Evolutionary conservation across 1,140 invertebrate genomes (phyloP).

Genomic region (Melitaea cinxia): DNA sequence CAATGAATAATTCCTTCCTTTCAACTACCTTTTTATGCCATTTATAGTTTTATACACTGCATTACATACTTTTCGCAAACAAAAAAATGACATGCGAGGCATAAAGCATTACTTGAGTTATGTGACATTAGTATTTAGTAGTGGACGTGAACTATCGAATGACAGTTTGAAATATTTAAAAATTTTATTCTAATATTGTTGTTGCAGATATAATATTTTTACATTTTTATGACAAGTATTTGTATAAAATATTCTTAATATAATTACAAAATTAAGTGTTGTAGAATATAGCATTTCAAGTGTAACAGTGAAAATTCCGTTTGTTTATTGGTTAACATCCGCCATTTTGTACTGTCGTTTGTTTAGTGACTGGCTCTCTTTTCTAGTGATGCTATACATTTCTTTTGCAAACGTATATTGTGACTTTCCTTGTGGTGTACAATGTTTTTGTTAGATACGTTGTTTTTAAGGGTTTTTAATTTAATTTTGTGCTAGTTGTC

Average conservation of each 20-base stretch:
- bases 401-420: slow-evolving; percentile 65
- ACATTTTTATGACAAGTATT: slow-evolving; percentile 68
- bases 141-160: slow-evolving; percentile 73
- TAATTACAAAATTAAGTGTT: slow-evolving; percentile 58
- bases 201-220: slow-evolving; percentile 68
- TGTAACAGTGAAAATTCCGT: slow-evolving; percentile 71
- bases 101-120: slow-evolving; percentile 68
- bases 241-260: slow-evolving; percentile 50
- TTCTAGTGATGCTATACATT: slow-evolving; percentile 72
- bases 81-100: slow-evolving; percentile 57
- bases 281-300: slow-evolving; percentile 45
- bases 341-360: slow-evolving; percentile 81
- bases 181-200: slow-evolving; percentile 66
- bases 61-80: slow-evolving; percentile 32
- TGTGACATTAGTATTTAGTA: too few species aligned
- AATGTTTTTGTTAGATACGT: slow-evolving; percentile 78
- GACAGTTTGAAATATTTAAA: slow-evolving; percentile 72
- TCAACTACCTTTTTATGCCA: slow-evolving; percentile 4
- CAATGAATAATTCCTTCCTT: background rate
- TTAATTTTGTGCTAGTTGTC: slow-evolving; percentile 75
- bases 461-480: slow-evolving; percentile 63
- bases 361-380: slow-evolving; percentile 77
- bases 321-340: slow-evolving; percentile 81
- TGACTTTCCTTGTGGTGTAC: slow-evolving; percentile 69
- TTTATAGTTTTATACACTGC: slow-evolving; percentile 2